Percentiles rank a stretch among this genome's conserved stretches.
Evolutionary conservation across 2,797 vertebrate species (phyloP).

Genomic region (Brotula barbata): DNA sequence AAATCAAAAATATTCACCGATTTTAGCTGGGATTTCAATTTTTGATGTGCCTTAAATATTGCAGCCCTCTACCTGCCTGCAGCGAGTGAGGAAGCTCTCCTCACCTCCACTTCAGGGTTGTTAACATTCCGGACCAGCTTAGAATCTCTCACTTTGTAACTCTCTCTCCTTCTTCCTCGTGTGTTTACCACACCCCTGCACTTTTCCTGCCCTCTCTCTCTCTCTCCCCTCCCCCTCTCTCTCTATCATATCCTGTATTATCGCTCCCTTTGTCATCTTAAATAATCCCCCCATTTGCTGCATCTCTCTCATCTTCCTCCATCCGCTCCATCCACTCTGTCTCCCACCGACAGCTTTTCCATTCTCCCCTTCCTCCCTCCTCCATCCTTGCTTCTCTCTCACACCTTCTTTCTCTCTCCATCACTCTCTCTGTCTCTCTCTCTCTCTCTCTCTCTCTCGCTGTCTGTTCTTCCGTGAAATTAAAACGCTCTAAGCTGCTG

Average conservation of each 20-base stretch:
- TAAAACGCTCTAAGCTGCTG: slow-evolving; percentile 80
- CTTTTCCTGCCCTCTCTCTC: neutral
- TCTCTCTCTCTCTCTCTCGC: slow-evolving; percentile 55
- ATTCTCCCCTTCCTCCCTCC: slow-evolving; percentile 33
- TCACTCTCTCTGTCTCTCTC: slow-evolving; percentile 31
- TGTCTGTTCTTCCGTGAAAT: slow-evolving; percentile 85
- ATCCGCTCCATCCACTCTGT: slow-evolving; percentile 47
- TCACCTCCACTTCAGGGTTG: slow-evolving; percentile 39
- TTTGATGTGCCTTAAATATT: slow-evolving; percentile 65
- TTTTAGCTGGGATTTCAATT: slow-evolving; percentile 53
- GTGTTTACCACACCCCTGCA: neutral
- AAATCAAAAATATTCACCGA: slow-evolving; percentile 53
- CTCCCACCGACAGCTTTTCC: slow-evolving; percentile 33
- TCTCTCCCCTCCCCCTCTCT: slow-evolving; percentile 6
- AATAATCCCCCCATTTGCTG: slow-evolving; percentile 47
- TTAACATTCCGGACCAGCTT: slow-evolving; percentile 51
- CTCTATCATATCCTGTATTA: slow-evolving; percentile 53
- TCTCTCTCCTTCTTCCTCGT: slow-evolving; percentile 31
- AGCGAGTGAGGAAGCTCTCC: slow-evolving; percentile 27
- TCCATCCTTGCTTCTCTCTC: slow-evolving; percentile 7
- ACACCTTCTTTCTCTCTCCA: slow-evolving; percentile 9
- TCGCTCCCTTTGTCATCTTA: slow-evolving; percentile 35
- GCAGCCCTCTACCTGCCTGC: slow-evolving; percentile 55
- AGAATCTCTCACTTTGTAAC: slow-evolving; percentile 45
- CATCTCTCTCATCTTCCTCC: slow-evolving; percentile 50